Base-by-base conservation (phyloP, 1,140 invertebrate genomes). In the Caenorhabditis tropicalis region DNA sequence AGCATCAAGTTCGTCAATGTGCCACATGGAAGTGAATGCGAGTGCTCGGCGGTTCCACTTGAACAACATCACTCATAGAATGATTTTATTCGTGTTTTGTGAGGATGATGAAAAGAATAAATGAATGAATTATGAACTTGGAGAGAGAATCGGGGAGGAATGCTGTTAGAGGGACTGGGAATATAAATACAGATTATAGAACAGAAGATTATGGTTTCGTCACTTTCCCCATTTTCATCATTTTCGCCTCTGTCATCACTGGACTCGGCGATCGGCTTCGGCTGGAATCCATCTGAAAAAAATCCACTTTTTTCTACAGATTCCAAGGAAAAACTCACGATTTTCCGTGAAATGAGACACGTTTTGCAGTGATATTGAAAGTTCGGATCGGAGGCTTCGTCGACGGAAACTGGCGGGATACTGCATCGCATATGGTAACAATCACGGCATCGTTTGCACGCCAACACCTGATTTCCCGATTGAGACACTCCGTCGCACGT, bases 1-100 rank as follows among this genome's bases (percentile, higher is more conserved):
- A 74, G 65, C 36, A 46, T 74, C 65, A 74, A 74, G 65, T 74
- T 74, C n/a, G 65, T 74, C 21, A 74, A 33, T 31, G 65, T 74
- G 9, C 65, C 65, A 43, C 65, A 74, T 43, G 65, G 65, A 74
- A 74, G 5, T 9, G 65, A 74, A 6, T 74, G 65, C 36, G 65
- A 74, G 36, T 74, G 65, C 36, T 74, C 65, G 9, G 33, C 65
- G 43, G 33, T 74, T 7, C 65, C 65, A 43, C 65, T 74, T 46
- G 65, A 74, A 21, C 65, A 74, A 19, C 15, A 74, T 43, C 65
- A 12, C 39, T 43, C 39, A 5, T 12, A 43, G 39, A 43, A 43
- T 43, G 5, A 6, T 43, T 43, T 43, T 43, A 43, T 5, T 5
- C 39, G 39, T 43, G 39, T 5, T 6, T 43, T 43, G 12, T 12